Evolutionary conservation across 2,888 invertebrate species (phyloP), one percentile per base, ranked within the genome.

Genomic region (Artemia sinica): DNA sequence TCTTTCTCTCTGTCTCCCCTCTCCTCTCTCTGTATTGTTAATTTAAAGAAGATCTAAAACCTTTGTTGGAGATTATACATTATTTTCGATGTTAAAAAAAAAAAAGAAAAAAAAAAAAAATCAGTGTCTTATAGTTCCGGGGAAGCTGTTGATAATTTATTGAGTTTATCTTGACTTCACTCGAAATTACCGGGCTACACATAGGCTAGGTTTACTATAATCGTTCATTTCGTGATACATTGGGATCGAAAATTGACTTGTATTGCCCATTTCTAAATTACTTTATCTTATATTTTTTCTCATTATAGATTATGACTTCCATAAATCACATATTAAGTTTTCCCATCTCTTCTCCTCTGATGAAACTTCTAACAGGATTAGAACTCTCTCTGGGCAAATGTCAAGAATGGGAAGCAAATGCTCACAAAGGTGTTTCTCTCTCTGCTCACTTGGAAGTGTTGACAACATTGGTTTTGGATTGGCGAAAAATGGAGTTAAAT

Each of bases 361-460:
- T 91, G 71, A 85, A 92, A 72, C 92, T 91, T 75, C 83, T 94
- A 2, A 88, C 89, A 0, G 95, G 95, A 0, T 81, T 97, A 68
- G 97, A 98, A 78, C 80, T 94, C 67, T 79, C 98, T 1, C 80
- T 96, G 1, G 86, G 86, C 71, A 88, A 89, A 74, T 70, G 11
- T 68, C 84, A 92, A 72, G 88, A 92, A 74, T 96, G 95, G 96
- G 91, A 96, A 77, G 85, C 87, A 74, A 88, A 89, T 73, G 93
- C 95, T 0, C 91, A 91, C 74, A 85, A 83, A 72, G 87, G 86
- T 8, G 91, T 95, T 71, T 90, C 90, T 72, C 79, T 99, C 75
- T 82, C 84, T 0, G 82, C 84, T 0, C 82, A 88, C 71, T 84
- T 90, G n/a, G 78, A 84, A 49, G 82, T 83, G 49, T 81, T 97